phyloP scores from a whole-genome alignment of 2,797 vertebrate genomes.

The Enteromius treurensis region DNA sequence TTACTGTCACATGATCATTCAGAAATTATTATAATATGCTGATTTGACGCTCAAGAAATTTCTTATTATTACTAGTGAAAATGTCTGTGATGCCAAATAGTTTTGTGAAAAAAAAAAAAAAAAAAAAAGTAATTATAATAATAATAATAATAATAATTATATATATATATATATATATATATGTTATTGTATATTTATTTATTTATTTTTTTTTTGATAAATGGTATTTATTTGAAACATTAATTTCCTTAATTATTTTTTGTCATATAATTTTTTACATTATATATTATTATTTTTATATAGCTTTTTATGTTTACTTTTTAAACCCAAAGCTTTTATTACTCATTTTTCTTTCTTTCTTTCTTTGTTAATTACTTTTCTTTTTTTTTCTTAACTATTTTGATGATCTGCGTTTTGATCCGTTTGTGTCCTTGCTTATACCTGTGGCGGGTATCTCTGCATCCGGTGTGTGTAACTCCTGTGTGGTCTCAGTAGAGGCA shows the following conservation, averaged over 20 bases:
- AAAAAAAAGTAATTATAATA: no score
- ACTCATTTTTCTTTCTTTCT: neutral
- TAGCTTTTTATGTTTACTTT: no score
- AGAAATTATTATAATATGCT: neutral
- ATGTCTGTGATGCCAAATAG: neutral
- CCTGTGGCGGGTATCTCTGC: constrained; percentile 80
- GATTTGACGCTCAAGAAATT: neutral
- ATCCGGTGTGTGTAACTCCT: constrained; percentile 77
- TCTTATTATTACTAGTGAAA: neutral
- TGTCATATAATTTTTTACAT: no score
- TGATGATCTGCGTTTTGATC: neutral
- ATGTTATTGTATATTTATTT: no score
- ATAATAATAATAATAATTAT: no score
- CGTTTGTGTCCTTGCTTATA: constrained; percentile 62
- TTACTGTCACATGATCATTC: neutral
- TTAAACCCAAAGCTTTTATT: neutral
- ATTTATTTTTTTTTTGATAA: neutral
- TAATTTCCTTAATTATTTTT: neutral
- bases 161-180: neutral
- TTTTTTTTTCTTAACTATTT: neutral
- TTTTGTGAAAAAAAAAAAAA: neutral
- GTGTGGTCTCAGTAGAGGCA: constrained; percentile 77
- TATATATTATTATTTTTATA: no score
- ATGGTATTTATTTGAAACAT: neutral
- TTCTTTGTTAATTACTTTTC: neutral